Evolutionary conservation across 2,113 vertebrate species (phyloP).

Genomic region (Phyllopteryx taeniolatus): DNA sequence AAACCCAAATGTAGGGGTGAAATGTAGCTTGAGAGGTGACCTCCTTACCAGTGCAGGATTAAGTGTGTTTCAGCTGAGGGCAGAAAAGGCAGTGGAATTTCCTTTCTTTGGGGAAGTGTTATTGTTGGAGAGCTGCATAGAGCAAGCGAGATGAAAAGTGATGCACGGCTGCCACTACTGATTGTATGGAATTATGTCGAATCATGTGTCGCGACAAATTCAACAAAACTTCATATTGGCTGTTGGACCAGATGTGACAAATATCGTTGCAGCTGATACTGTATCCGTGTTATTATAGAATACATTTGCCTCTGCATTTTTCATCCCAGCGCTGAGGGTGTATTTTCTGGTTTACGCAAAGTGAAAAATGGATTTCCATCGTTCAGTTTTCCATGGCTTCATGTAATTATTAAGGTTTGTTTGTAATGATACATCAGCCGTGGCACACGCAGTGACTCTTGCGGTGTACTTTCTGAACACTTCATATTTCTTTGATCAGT

Average conservation of each 20-base stretch:
- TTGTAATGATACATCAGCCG: constrained; percentile 13
- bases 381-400: constrained; percentile 10
- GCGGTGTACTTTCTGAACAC: constrained; percentile 5
- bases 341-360: constrained; percentile 10
- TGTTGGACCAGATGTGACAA: constrained; percentile 16
- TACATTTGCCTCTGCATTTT: constrained; percentile 9
- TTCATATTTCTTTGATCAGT: not conserved
- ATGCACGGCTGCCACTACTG: constrained; percentile 58
- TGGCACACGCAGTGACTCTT: constrained; percentile 1
- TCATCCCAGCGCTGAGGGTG: not conserved
- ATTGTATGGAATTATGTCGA: constrained; percentile 64
- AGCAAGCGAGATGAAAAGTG: constrained; percentile 68
- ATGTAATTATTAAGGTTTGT: constrained; percentile 10
- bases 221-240: constrained; percentile 15
- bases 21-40: constrained; percentile 77
- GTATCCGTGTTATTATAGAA: not conserved
- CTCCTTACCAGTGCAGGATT: constrained; percentile 77
- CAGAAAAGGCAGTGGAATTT: constrained; percentile 76
- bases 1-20: constrained; percentile 33
- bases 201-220: constrained; percentile 47
- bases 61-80: constrained; percentile 69
- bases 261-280: constrained; percentile 1
- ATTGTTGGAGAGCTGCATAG: constrained; percentile 78
- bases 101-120: constrained; percentile 79
- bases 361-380: constrained; percentile 14